phyloP scores from a whole-genome alignment of 2,797 vertebrate species.

The Tapirus indicus region DNA sequence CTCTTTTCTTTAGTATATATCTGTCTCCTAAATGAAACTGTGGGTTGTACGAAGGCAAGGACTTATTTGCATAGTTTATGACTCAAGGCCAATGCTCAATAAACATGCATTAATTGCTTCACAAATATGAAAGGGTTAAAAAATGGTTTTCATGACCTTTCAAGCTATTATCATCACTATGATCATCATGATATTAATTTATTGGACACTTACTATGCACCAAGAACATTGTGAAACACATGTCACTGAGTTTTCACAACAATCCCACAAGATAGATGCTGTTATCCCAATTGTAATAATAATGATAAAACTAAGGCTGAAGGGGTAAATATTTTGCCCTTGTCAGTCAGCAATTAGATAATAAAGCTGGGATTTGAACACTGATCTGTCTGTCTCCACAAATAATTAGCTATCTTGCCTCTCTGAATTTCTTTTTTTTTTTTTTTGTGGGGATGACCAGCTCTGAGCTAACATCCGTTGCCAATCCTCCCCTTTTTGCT shows the following conservation, averaged over 20 bases:
- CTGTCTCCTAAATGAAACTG: background rate
- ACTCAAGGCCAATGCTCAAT: background rate
- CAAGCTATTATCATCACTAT: background rate
- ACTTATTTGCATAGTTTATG: background rate
- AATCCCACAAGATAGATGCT: background rate
- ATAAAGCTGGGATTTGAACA: background rate
- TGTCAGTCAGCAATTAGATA: background rate
- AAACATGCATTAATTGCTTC: slow-evolving; percentile 1
- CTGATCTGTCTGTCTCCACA: background rate
- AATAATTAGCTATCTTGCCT: background rate
- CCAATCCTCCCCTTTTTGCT: too few species aligned
- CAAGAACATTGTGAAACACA: background rate
- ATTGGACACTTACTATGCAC: background rate
- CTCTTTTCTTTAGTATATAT: background rate
- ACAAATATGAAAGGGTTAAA: slow-evolving; percentile 4
- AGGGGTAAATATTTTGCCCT: background rate
- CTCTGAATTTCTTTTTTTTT: background rate
- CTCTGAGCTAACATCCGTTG: too few species aligned
- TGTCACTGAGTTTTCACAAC: background rate
- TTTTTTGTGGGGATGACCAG: too few species aligned
- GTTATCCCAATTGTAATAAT: background rate
- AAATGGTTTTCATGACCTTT: background rate
- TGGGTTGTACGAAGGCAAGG: background rate
- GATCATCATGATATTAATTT: background rate
- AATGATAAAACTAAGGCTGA: background rate